These are phyloP conservation scores for Engystomops pustulosus DNA, from an alignment of 2,113 vertebrate genomes.

Conservation along the genomic window DNA sequence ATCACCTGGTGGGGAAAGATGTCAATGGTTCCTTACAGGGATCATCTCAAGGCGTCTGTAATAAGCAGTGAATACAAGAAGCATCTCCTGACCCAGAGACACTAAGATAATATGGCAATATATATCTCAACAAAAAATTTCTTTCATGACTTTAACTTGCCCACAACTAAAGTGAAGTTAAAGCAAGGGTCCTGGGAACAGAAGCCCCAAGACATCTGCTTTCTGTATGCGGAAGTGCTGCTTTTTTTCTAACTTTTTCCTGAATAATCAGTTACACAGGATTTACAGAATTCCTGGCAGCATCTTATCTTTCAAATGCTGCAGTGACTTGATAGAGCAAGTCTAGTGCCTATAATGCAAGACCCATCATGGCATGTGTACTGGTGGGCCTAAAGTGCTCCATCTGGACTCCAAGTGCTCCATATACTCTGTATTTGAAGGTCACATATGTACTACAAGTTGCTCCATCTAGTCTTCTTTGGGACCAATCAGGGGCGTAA, in stretches of 20 bases:
- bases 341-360: background rate
- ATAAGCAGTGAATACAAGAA: background rate
- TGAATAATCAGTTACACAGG: background rate
- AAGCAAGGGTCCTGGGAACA: constrained; percentile 37
- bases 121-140: too few relatives aligned
- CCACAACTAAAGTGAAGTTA: background rate
- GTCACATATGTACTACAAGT: too few relatives aligned
- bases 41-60: constrained; percentile 1
- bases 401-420: too few relatives aligned
- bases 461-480: too few relatives aligned
- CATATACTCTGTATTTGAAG: too few relatives aligned
- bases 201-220: background rate
- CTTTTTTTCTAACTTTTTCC: background rate
- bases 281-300: constrained; percentile 42
- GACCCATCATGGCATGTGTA: too few relatives aligned
- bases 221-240: background rate
- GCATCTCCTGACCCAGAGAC: background rate
- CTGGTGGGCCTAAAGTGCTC: too few relatives aligned
- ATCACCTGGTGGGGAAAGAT: background rate
- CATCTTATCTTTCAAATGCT: background rate
- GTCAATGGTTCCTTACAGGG: background rate
- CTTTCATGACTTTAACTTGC: background rate
- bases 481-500: too few relatives aligned
- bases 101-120: background rate
- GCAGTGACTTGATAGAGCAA: background rate